phyloP scores from a whole-genome alignment of 2,797 vertebrate genomes.

The Sebastes diploproa region DNA sequence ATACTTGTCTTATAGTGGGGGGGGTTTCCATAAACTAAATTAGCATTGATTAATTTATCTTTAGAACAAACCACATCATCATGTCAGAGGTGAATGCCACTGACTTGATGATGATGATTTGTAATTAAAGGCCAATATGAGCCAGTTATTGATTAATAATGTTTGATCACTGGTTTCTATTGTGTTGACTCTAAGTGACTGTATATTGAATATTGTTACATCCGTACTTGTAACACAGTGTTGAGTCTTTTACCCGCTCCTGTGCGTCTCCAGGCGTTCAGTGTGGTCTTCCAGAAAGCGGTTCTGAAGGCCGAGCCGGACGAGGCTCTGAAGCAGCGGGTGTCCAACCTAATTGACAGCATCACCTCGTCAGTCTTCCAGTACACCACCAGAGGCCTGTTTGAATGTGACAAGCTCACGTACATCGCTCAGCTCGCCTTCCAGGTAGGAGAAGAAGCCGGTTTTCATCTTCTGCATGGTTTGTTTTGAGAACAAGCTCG shows the following conservation, averaged over 20 bases:
- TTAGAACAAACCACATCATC: neutral
- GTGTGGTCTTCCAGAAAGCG: conserved; percentile 91
- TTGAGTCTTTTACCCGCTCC: conserved; percentile 1
- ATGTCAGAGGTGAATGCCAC: neutral
- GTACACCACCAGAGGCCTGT: conserved; percentile 93
- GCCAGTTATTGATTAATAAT: neutral
- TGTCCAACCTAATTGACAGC: conserved; percentile 90
- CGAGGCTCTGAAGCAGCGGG: conserved; percentile 82
- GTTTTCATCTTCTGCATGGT: conserved; percentile 50
- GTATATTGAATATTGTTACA: neutral
- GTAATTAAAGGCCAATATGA: neutral
- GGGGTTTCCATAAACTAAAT: neutral
- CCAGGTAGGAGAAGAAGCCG: conserved; percentile 54
- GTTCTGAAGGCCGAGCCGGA: conserved; percentile 84
- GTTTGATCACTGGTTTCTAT: neutral
- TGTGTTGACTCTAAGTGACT: neutral
- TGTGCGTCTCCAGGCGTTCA: conserved; percentile 86
- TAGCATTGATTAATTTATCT: conserved; percentile 6
- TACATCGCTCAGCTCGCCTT: conserved; percentile 75
- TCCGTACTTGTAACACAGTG: neutral
- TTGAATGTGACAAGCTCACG: conserved; percentile 89
- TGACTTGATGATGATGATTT: neutral
- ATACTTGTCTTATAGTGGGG: neutral
- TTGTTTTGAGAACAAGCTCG: conserved; percentile 36
- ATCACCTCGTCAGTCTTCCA: conserved; percentile 93